Conservation (phyloP, 2,888 invertebrate genomes). For the Synergus laeviventris region DNA sequence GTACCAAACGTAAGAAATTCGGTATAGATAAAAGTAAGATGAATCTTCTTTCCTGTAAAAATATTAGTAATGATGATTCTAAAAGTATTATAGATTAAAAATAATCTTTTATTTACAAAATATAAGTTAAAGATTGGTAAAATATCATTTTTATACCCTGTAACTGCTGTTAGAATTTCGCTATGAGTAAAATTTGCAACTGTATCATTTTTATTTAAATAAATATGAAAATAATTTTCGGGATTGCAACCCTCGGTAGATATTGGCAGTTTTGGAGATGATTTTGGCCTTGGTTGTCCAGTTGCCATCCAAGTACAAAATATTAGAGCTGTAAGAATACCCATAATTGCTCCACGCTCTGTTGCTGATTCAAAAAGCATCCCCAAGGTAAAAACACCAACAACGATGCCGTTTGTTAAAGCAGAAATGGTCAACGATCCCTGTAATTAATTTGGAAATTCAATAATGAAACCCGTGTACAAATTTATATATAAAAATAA, state of each 20-base stretch:
- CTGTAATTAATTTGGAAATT: slow-evolving; percentile 74
- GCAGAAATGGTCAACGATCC: slow-evolving; percentile 91
- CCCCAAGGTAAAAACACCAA: slow-evolving; percentile 90
- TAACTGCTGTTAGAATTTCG: neutral
- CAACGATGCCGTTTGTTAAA: slow-evolving; percentile 89
- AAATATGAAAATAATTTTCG: slow-evolving; percentile 61
- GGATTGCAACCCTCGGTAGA: slow-evolving; percentile 64
- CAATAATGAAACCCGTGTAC: neutral
- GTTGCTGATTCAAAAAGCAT: slow-evolving; percentile 88
- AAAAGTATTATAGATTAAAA: too few relatives aligned
- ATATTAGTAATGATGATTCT: too few relatives aligned
- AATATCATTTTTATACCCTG: neutral
- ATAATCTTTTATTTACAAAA: too few relatives aligned
- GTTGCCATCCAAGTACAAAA: slow-evolving; percentile 91
- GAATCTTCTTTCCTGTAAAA: slow-evolving; percentile 43
- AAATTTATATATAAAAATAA: neutral
- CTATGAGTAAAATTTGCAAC: neutral
- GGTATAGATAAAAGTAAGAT: slow-evolving; percentile 64
- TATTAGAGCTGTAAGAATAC: slow-evolving; percentile 82
- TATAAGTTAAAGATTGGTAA: too few relatives aligned
- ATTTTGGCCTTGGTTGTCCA: slow-evolving; percentile 84
- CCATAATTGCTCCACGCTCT: slow-evolving; percentile 84
- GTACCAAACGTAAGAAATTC: slow-evolving; percentile 71
- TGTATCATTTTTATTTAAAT: slow-evolving; percentile 75
- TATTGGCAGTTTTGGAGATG: slow-evolving; percentile 74